Percentiles rank a stretch among this genome's conserved stretches.
phyloP scores from a whole-genome alignment of 2,797 vertebrate genomes.

The Geotrypetes seraphini region DNA sequence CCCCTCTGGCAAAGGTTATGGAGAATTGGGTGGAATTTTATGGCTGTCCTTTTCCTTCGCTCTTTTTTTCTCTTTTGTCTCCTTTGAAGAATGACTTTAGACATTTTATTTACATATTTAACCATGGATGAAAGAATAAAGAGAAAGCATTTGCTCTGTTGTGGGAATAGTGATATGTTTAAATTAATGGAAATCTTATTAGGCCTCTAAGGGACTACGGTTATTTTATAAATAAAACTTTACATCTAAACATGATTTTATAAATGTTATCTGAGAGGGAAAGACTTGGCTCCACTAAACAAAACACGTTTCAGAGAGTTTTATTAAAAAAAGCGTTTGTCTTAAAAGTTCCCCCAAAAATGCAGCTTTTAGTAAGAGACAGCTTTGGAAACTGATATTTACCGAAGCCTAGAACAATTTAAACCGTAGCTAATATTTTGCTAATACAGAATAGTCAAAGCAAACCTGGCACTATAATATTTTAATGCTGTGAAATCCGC shows the following conservation, averaged over 20 bases:
- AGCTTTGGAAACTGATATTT: conserved; percentile 16
- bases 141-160: conserved; percentile 74
- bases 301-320: conserved; percentile 20
- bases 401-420: conserved; percentile 12
- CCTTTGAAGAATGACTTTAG: conserved; percentile 99
- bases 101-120: conserved; percentile 99
- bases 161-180: conserved; percentile 85
- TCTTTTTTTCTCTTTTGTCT: conserved; percentile 96
- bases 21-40: conserved; percentile 98
- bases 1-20: conserved; percentile 96
- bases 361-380: conserved; percentile 12
- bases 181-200: conserved; percentile 80
- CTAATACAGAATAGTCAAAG: conserved; percentile 13
- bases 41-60: conserved; percentile 89
- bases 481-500: conserved; percentile 15
- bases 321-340: conserved; percentile 14
- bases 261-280: conserved; percentile 30
- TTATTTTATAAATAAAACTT: conserved; percentile 59
- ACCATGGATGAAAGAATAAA: conserved; percentile 93
- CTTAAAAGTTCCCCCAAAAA: conserved; percentile 18
- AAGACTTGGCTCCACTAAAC: conserved; percentile 6
- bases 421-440: conserved; percentile 26
- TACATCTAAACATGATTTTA: conserved; percentile 58
- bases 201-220: conserved; percentile 58
- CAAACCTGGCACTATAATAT: conserved; percentile 8